Base-by-base conservation (phyloP, 2,797 vertebrate species). In the Protosalanx chinensis region DNA sequence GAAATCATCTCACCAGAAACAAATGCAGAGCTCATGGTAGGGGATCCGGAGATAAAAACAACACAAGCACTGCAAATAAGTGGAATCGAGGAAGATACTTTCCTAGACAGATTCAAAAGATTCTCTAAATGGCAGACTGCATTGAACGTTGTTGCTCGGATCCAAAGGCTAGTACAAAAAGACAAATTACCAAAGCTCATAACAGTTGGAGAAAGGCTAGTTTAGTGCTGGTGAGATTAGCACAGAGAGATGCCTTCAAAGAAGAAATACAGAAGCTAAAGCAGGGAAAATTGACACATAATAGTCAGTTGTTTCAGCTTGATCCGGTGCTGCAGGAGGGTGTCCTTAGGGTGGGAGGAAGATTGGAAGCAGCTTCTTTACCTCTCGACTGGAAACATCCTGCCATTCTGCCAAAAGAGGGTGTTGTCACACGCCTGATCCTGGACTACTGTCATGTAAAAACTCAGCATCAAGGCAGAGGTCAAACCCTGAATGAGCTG, bases 11-110 rank as follows among this genome's bases (percentile, higher is more conserved):
- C 32, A 41, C 12, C 4, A 3, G 6, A 67, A 1, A 2, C 3
- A 7, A 51, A 56, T 1, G 1, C 53, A 72, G 64, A 60, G n/a
- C 62, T 79, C 1, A 3, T 71, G 7, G 60, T 82, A 3, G 75
- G 75, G 29, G 75, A 82, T 20, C 72, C 78, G 6, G 78, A 83
- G 27, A 61, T 77, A 0, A 78, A 56, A 6, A 16, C 23, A 6
- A 76, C 16, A 0, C 73, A 77, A 12, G 71, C 57, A 13, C 70
- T 65, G 65, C 29, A 74, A 69, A 71, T 41, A 2, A 7, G 68
- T 1, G 60, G 7, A 6, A 10, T 10, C 15, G 51, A 7, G 2
- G 5, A 62, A 4, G 18, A n/a, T 1, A 29, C 51, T 13, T 57
- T 76, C 13, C 41, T 7, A 7, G 37, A 63, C 6, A 13, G 5